Conservation (phyloP, 2,113 vertebrate species). For the Apodemus speciosus region DNA sequence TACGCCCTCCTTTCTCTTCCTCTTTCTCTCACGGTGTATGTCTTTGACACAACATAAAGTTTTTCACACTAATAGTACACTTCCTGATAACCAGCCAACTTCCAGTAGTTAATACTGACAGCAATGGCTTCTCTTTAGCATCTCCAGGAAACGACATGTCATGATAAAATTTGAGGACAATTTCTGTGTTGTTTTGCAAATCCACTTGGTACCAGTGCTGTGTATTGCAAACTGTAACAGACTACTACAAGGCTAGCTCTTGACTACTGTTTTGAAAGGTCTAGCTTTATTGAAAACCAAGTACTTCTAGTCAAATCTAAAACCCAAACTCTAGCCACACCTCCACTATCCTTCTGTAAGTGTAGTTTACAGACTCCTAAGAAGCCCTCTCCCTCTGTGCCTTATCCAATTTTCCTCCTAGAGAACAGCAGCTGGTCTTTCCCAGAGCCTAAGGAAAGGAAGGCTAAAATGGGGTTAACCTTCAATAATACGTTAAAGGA, state of each 20-base stretch:
- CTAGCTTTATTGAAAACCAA: not conserved
- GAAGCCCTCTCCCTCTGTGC: not conserved
- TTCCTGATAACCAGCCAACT: not conserved
- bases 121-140: not conserved
- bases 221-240: not conserved
- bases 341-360: not conserved
- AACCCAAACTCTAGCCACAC: not conserved
- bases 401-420: not conserved
- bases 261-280: not conserved
- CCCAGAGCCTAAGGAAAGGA: slow-evolving; percentile 1
- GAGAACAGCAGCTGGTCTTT: slow-evolving; percentile 40
- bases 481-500: slow-evolving; percentile 56
- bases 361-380: not conserved
- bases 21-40: not conserved
- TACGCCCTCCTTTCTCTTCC: not conserved
- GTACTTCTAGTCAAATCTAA: not conserved
- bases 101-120: not conserved
- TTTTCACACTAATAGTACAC: not conserved
- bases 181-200: slow-evolving; percentile 43
- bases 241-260: not conserved
- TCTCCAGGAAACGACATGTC: not conserved
- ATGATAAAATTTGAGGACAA: slow-evolving; percentile 11
- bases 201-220: not conserved
- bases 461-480: not conserved
- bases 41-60: not conserved